Base-by-base conservation (phyloP, 2,113 vertebrate species). In the Myrmecophaga tridactyla region DNA sequence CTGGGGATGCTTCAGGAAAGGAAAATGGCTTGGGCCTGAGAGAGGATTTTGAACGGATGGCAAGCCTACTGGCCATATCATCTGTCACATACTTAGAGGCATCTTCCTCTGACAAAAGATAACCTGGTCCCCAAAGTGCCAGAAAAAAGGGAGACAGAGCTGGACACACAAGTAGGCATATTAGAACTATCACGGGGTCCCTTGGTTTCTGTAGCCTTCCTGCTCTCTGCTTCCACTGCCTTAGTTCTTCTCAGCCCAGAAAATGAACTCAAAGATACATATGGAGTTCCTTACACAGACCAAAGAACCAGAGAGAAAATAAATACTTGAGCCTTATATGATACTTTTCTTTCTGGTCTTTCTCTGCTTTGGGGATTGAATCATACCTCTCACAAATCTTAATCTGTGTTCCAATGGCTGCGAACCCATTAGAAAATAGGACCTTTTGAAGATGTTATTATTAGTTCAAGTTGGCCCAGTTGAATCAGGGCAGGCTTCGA, bases 291-390 rank as follows among this genome's bases (percentile, higher is more conserved):
- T 36, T 18, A 31, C 17, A 67, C 27, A 46, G 0, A 21, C 58
- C 46, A 34, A 60, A 69, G 17, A 73, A 39, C 53, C 65, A 48
- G 63, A 34, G 77, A 58, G 31, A 53, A 56, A 69, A 48, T 4
- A 36, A 34, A 29, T 10, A 10, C 10, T 12, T 1, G 21, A 14
- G 7, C n/a, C 36, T 60, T 1, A 1, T 3, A 15, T 15, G 10
- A 1, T 6, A 12, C n/a, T 76, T 14, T 53, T 43, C 43, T 69
- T n/a, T 41, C 13, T 3, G 25, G n/a, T 14, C 41, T 43, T 60
- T 17, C 67, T 67, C 31, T 0, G 15, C 15, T 53, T 53, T 53
- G 51, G 13, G 51, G 51, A 17, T 53, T 53, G 51, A 53, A 13
- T 53, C 51, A 13, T 53, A 3, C 15, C 13, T 14, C 51, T 14